Evolutionary conservation across 1,140 invertebrate species (phyloP).

Genomic region (silkworm (Bombyx mori)): ASM3026992v2 NC_085126.1:3398001-3398500

Average conservation of each 20-base stretch:
- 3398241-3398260: slow-evolving; percentile 45
- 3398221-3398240: slow-evolving; percentile 61
- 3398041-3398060: slow-evolving; percentile 57
- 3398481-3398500: too few relatives aligned
- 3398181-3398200: slow-evolving; percentile 58
- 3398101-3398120: slow-evolving; percentile 69
- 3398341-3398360: too few relatives aligned
- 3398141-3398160: slow-evolving; percentile 49
- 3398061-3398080: slow-evolving; percentile 37
- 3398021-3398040: slow-evolving; percentile 64
- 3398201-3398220: slow-evolving; percentile 63
- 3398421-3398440: too few relatives aligned
- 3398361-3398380: too few relatives aligned
- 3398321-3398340: too few relatives aligned
- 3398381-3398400: too few relatives aligned
- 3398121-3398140: slow-evolving; percentile 70
- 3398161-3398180: slow-evolving; percentile 53
- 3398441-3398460: too few relatives aligned
- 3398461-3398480: too few relatives aligned
- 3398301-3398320: too few relatives aligned
- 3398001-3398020: slow-evolving; percentile 58
- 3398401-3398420: too few relatives aligned
- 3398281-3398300: slow-evolving; percentile 5
- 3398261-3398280: slow-evolving; percentile 15
- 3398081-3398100: slow-evolving; percentile 61